Evolutionary conservation across 1,140 invertebrate genomes (phyloP).

Genomic region (Agrypnia vestita): DNA sequence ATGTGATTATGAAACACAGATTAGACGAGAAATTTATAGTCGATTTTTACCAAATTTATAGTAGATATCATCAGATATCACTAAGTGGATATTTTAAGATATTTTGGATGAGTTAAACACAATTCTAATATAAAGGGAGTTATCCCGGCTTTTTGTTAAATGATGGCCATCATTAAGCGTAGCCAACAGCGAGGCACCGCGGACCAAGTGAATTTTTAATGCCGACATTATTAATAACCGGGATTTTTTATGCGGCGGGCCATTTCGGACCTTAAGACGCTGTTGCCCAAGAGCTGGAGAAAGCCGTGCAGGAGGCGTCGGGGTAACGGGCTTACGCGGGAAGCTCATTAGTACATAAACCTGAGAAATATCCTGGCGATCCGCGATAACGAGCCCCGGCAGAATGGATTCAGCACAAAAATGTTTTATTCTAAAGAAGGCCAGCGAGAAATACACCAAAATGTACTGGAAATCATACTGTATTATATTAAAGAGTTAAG

Average conservation of each 20-base stretch:
- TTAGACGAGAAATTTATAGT: too few species aligned
- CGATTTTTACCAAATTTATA: too few species aligned
- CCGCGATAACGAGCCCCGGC: neutral
- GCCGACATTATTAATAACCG: neutral
- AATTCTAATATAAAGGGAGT: neutral
- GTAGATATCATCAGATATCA: too few species aligned
- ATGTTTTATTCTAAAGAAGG: too few species aligned
- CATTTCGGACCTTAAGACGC: neutral
- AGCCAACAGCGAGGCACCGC: neutral
- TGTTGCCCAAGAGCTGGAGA: neutral
- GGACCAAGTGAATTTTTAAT: constrained; percentile 1
- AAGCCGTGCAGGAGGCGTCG: neutral
- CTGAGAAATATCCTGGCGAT: neutral
- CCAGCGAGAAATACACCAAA: too few species aligned
- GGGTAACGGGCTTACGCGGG: neutral
- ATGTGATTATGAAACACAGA: too few species aligned
- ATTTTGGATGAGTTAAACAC: neutral
- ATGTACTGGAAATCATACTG: too few species aligned
- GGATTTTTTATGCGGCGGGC: neutral
- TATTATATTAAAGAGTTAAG: too few species aligned
- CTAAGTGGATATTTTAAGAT: neutral
- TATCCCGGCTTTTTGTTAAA: neutral
- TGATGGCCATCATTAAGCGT: neutral
- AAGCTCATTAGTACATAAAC: constrained; percentile 9
- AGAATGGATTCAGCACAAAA: neutral